Base-by-base conservation (phyloP, 2,888 invertebrate species). In the Phasia obesa region DNA sequence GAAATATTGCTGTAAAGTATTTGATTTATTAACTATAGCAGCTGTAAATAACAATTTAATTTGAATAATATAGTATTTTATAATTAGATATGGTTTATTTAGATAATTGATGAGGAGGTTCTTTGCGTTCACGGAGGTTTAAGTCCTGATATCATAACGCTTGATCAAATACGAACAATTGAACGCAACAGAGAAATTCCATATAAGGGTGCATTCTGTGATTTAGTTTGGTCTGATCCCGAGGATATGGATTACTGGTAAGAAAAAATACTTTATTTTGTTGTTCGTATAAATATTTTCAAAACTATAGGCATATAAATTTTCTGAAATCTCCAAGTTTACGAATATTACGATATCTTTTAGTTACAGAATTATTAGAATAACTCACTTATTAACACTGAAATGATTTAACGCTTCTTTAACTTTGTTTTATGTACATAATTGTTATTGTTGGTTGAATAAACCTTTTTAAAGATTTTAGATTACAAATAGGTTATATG, bases 201-300 rank as follows among this genome's bases (percentile, higher is more conserved):
- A 53, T 98, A 99, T 90, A 98, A 98, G 94, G 99, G 99, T 84
- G 97, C 98, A 62, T 98, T 99, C 91, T 99, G 99, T 94, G 99
- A 99, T 94, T 93, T 99, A 86, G 96, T 99, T 67, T 99, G 99
- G 99, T 99, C 99, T 4, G 99, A 99, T 92, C 99, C 99, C 38
- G 99, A 99, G 89, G 98, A 99, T 89, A 96, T 98, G 74, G 96
- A 98, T 84, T 95, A 95, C 87, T 99, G 99, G 98, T 94, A 91
- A 88, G 91, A 73, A 17, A n/a, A n/a, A n/a, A n/a, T n/a, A n/a
- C n/a, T n/a, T n/a, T n/a, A n/a, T n/a, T n/a, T n/a, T n/a, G n/a
- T n/a, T n/a, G n/a, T n/a, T n/a, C n/a, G n/a, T n/a, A n/a, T n/a
- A n/a, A n/a, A n/a, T n/a, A n/a, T n/a, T n/a, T n/a, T n/a, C n/a